Evolutionary conservation across 2,888 invertebrate species (phyloP).

Genomic region (Aphodius sticticus): DNA sequence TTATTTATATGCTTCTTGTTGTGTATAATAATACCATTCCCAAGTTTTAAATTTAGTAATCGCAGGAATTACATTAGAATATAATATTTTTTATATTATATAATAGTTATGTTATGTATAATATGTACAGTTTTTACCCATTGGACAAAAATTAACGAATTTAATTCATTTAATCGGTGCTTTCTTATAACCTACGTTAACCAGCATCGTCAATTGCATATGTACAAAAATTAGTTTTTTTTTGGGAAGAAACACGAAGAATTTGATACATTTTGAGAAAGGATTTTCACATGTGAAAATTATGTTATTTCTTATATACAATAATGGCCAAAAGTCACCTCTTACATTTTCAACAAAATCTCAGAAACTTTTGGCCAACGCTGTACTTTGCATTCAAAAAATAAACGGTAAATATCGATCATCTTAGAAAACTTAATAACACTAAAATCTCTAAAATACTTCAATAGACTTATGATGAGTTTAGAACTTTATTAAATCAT

Average conservation of each 20-base stretch:
- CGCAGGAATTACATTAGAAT: too few species aligned
- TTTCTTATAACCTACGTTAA: neutral
- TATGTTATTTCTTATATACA: neutral
- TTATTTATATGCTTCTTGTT: neutral
- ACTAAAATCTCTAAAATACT: too few species aligned
- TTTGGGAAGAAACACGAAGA: neutral
- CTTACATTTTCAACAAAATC: too few species aligned
- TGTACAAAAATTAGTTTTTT: neutral
- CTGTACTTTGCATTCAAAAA: too few species aligned
- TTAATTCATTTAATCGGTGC: neutral
- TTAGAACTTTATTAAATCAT: too few species aligned
- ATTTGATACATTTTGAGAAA: neutral
- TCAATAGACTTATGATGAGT: too few species aligned
- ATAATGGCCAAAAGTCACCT: too few species aligned
- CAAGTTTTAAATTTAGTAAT: neutral
- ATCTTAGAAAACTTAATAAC: too few species aligned
- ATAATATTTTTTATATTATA: neutral
- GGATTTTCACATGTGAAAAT: neutral
- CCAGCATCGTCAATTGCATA: neutral
- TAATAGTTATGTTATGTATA: neutral
- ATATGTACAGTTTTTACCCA: neutral
- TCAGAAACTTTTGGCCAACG: too few species aligned
- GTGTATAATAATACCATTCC: neutral
- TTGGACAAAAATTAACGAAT: conserved; percentile 4
- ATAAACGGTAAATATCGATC: too few species aligned